Conservation (phyloP, 2,888 invertebrate genomes). For the Tetragonisca angustula region DNA sequence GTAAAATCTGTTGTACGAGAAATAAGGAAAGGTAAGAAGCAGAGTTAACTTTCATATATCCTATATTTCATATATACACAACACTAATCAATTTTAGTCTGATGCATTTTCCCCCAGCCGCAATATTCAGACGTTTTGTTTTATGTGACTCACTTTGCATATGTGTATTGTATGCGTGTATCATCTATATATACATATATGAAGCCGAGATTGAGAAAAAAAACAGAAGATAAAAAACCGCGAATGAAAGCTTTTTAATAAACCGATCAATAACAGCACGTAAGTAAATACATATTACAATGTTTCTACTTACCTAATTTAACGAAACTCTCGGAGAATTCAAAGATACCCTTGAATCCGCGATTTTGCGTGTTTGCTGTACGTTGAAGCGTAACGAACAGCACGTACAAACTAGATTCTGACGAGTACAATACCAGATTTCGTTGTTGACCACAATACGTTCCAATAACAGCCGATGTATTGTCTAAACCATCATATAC, state of each 20-base stretch:
- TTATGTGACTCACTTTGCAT: too few species aligned
- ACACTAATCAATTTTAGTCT: too few species aligned
- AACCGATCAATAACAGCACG: background rate
- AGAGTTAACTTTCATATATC: too few species aligned
- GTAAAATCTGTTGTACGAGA: too few species aligned
- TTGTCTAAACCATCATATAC: slow-evolving; percentile 97
- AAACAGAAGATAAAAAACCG: too few species aligned
- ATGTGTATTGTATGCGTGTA: too few species aligned
- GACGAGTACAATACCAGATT: slow-evolving; percentile 98
- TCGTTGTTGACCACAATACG: slow-evolving; percentile 98
- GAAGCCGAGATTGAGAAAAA: background rate
- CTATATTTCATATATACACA: too few species aligned
- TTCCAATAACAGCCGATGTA: slow-evolving; percentile 95
- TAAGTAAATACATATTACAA: too few species aligned
- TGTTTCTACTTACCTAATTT: slow-evolving; percentile 91
- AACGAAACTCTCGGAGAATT: slow-evolving; percentile 99
- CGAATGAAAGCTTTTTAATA: background rate
- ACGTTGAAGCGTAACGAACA: slow-evolving; percentile 95
- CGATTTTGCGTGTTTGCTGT: slow-evolving; percentile 98
- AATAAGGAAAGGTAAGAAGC: too few species aligned
- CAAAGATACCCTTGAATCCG: slow-evolving; percentile 99
- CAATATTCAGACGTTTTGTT: too few species aligned
- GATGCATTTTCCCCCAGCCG: too few species aligned
- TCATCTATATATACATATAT: background rate
- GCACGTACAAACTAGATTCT: slow-evolving; percentile 94